Percentiles rank a stretch among this genome's conserved stretches.
Evolutionary conservation across 2,888 invertebrate species (phyloP).

Genomic region (Dicyrtoma fusca): DNA sequence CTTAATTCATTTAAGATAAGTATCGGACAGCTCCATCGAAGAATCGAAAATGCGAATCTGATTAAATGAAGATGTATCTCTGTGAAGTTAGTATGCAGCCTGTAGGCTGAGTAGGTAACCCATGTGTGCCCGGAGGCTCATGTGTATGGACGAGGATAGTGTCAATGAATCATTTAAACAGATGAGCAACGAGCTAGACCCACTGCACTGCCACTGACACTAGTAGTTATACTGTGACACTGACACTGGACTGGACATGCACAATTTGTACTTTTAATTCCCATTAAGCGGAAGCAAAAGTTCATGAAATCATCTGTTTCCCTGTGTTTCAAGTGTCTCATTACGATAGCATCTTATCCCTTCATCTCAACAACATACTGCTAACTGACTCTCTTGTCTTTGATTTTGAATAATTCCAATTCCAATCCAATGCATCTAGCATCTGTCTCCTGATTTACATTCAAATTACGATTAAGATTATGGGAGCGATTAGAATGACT

Average conservation of each 20-base stretch:
- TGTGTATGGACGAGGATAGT: background rate
- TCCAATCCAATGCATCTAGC: no score
- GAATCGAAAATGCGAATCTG: background rate
- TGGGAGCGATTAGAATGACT: no score
- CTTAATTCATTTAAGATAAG: constrained; percentile 3
- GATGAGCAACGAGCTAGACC: no score
- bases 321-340: constrained; percentile 4
- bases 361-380: background rate
- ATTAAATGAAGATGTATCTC: background rate
- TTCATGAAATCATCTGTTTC: no score
- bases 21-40: background rate
- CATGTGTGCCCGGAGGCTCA: background rate
- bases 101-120: background rate
- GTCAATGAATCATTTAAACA: background rate
- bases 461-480: no score
- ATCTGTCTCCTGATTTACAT: no score
- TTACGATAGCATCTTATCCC: background rate
- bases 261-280: background rate
- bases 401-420: no score
- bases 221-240: background rate
- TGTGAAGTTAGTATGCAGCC: no score
- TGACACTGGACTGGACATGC: background rate
- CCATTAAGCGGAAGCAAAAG: background rate
- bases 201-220: no score
- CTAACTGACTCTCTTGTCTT: no score